Conservation (phyloP, 2,888 invertebrate species). For the Macrosiphum euphorbiae region DNA sequence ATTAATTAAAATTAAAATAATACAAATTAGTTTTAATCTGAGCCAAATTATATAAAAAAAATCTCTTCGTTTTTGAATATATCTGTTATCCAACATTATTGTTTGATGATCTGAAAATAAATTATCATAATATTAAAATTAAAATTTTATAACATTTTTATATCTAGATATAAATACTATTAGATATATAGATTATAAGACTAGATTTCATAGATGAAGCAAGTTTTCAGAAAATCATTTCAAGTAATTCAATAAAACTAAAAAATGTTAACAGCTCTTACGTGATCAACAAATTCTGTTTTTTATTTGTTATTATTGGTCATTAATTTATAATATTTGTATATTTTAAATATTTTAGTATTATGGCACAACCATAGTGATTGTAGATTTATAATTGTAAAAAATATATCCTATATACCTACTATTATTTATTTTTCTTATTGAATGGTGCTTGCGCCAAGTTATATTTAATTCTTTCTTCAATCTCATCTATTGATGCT, state of each 20-base stretch:
- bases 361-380: background rate
- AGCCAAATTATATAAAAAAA: background rate
- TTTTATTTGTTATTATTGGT: background rate
- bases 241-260: background rate
- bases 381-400: background rate
- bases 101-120: background rate
- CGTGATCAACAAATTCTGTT: background rate
- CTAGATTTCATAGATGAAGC: background rate
- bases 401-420: background rate
- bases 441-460: conserved; percentile 22
- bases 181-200: too few relatives aligned
- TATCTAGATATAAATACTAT: background rate
- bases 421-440: conserved; percentile 17
- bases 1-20: too few relatives aligned
- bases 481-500: background rate
- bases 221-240: background rate
- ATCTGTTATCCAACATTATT: background rate
- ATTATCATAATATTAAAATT: background rate
- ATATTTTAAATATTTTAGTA: background rate
- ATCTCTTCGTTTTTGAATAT: background rate
- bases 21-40: too few relatives aligned
- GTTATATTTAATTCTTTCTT: conserved; percentile 2
- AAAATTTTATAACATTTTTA: background rate
- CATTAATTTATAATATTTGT: background rate
- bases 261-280: background rate